A percentile compares a stretch with the other conserved stretches of the same genome.
Conservation (phyloP, 2,113 vertebrate species). For the Scalopus aquaticus region DNA sequence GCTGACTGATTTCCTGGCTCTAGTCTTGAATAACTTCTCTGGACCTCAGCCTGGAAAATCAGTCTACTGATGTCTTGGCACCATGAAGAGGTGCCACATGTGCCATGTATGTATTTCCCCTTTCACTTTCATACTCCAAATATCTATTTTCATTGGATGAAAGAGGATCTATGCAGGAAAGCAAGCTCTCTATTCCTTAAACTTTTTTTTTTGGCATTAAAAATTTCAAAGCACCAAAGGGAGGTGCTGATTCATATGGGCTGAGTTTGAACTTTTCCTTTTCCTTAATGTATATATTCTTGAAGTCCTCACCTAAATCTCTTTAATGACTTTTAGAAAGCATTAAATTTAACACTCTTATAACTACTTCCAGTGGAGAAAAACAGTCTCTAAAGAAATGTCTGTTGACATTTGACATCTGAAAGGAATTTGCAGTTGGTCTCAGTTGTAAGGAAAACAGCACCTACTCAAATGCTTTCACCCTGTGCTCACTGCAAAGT, state of each 20-base stretch:
- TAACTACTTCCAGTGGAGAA: conserved; percentile 10
- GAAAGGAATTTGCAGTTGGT: conserved; percentile 73
- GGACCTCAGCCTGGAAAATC: conserved; percentile 10
- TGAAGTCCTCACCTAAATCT: background rate
- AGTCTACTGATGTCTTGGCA: conserved; percentile 36
- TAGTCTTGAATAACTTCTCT: background rate
- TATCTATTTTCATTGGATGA: background rate
- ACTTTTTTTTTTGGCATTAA: background rate
- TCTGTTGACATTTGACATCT: conserved; percentile 67
- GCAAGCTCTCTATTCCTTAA: background rate
- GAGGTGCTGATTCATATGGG: background rate
- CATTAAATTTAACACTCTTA: background rate
- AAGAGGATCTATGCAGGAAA: background rate
- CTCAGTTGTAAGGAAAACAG: background rate
- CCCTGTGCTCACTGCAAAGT: conserved; percentile 17
- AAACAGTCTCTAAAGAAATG: conserved; percentile 47
- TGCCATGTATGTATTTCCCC: background rate
- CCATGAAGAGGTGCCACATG: background rate
- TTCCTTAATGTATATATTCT: background rate
- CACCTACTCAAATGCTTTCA: conserved; percentile 69
- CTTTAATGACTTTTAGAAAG: background rate
- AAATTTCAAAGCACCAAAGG: background rate
- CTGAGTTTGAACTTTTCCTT: background rate
- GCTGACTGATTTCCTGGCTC: conserved; percentile 22
- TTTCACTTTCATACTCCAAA: background rate